These are phyloP conservation scores for Torymus aiolomorphi DNA, from an alignment of 2,888 invertebrate genomes.

Conservation along the genomic window DNA sequence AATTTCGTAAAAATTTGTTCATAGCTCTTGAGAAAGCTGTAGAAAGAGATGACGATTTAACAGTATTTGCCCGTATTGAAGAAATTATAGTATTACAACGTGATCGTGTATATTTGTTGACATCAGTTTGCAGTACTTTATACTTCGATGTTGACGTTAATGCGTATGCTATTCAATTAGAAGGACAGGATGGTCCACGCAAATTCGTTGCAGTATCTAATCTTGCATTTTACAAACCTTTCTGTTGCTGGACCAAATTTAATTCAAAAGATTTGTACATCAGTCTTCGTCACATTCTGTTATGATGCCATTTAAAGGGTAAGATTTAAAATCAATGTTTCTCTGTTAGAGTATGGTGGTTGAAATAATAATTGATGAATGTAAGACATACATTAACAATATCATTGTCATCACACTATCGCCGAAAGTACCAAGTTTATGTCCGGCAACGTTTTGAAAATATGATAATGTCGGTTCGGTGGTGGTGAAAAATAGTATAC, in stretches of 20 bases:
- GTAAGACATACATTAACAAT: too few species aligned
- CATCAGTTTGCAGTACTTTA: slow-evolving; percentile 47
- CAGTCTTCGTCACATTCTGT: slow-evolving; percentile 57
- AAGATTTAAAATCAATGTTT: background rate
- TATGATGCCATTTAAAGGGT: slow-evolving; percentile 40
- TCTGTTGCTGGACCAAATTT: slow-evolving; percentile 49
- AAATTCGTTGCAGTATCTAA: slow-evolving; percentile 38
- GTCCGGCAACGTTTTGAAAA: too few species aligned
- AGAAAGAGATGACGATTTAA: background rate
- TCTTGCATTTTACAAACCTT: slow-evolving; percentile 55
- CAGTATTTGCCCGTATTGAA: background rate
- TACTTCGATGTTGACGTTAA: slow-evolving; percentile 50
- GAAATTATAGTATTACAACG: slow-evolving; percentile 50
- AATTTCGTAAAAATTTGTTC: slow-evolving; percentile 9
- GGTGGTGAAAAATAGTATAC: too few species aligned
- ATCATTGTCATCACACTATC: too few species aligned
- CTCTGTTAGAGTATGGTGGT: too few species aligned
- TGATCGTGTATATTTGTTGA: slow-evolving; percentile 39
- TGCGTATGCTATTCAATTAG: slow-evolving; percentile 51
- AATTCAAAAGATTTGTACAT: slow-evolving; percentile 49
- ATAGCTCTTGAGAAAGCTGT: background rate
- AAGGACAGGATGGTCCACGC: slow-evolving; percentile 1
- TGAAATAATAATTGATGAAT: too few species aligned
- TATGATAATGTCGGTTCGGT: too few species aligned
- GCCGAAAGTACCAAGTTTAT: too few species aligned